Conservation (phyloP, 2,888 invertebrate genomes). For the Heliothis peltigera region DNA sequence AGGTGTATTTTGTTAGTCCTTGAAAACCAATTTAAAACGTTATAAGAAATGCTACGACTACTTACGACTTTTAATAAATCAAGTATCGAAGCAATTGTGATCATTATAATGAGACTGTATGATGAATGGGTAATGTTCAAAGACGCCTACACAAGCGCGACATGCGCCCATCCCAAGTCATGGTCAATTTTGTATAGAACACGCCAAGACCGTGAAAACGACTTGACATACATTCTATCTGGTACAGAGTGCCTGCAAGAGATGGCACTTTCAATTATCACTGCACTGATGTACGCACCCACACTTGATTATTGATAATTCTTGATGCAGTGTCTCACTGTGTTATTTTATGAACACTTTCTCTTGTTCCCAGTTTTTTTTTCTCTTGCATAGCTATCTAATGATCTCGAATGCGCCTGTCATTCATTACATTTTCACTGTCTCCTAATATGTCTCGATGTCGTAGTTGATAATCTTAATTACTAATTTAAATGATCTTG, state of each 20-base stretch:
- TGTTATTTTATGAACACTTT: constrained; percentile 81
- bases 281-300: constrained; percentile 78
- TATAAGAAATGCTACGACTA: not conserved
- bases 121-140: constrained; percentile 62
- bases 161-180: constrained; percentile 77
- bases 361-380: constrained; percentile 79
- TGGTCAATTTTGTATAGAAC: constrained; percentile 77
- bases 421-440: constrained; percentile 81
- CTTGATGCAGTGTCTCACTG: constrained; percentile 80
- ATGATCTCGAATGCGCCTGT: constrained; percentile 80
- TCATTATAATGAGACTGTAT: constrained; percentile 22
- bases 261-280: constrained; percentile 88
- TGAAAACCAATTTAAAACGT: constrained; percentile 26
- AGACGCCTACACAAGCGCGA: constrained; percentile 63
- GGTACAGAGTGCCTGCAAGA: constrained; percentile 80
- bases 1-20: constrained; percentile 42
- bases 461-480: constrained; percentile 81
- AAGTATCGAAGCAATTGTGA: constrained; percentile 11
- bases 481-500: constrained; percentile 74
- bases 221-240: constrained; percentile 85
- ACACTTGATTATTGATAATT: constrained; percentile 79
- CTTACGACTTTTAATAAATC: constrained; percentile 4
- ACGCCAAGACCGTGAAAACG: constrained; percentile 84
- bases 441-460: constrained; percentile 78
- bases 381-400: constrained; percentile 68